Conservation (phyloP, 2,797 vertebrate genomes). For the Menidia menidia region DNA sequence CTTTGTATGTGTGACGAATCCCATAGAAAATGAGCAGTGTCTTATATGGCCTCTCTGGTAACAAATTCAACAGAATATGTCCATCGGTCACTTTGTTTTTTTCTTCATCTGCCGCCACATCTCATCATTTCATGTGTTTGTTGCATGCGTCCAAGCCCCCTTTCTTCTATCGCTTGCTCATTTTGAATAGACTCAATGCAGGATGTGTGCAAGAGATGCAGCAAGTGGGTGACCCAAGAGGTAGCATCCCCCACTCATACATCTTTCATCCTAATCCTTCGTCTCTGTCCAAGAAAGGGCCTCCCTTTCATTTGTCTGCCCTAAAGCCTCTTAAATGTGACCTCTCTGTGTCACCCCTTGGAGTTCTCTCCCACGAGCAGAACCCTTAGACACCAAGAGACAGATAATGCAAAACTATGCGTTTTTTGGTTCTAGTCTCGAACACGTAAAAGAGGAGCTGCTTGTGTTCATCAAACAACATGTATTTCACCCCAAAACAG, state of each 20-base stretch:
- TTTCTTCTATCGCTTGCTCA: constrained; percentile 31
- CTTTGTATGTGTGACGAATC: constrained; percentile 85
- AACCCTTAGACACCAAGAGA: constrained; percentile 41
- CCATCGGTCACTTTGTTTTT: constrained; percentile 60
- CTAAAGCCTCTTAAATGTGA: constrained; percentile 82
- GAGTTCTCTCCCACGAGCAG: constrained; percentile 76
- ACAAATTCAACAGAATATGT: constrained; percentile 71
- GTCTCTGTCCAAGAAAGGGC: constrained; percentile 82
- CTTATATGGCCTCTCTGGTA: constrained; percentile 65
- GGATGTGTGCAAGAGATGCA: constrained; percentile 56
- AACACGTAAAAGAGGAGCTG: constrained; percentile 9
- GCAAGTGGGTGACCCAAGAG: constrained; percentile 61
- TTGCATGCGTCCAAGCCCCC: constrained; percentile 1
- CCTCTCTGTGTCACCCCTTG: constrained; percentile 65
- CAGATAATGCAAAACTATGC: constrained; percentile 56
- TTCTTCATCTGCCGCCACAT: constrained; percentile 40
- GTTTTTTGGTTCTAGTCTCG: constrained; percentile 18
- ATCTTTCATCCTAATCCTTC: constrained; percentile 80
- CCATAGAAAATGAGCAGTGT: constrained; percentile 77
- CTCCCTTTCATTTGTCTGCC: constrained; percentile 80
- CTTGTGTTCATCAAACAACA: constrained; percentile 6
- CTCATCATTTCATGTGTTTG: constrained; percentile 49
- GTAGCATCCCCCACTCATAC: constrained; percentile 72
- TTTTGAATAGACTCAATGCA: constrained; percentile 55
- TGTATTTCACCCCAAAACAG: constrained; percentile 38